Evolutionary conservation across 2,113 vertebrate species (phyloP).

Genomic region (Scatophagus argus): DNA sequence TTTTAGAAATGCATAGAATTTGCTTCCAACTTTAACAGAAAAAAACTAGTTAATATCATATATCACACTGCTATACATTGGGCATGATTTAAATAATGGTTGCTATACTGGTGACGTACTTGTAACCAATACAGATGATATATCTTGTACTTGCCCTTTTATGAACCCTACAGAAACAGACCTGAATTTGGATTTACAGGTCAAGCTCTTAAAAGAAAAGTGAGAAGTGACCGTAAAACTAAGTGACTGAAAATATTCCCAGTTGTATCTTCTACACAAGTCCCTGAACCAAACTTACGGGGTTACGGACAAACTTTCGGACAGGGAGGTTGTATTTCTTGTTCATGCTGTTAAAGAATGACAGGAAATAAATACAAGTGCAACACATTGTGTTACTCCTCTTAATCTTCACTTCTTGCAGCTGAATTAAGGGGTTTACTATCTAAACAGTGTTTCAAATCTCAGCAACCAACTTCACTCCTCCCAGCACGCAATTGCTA

Average conservation of each 20-base stretch:
- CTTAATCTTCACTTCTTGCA: neutral
- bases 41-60: neutral
- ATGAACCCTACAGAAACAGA: neutral
- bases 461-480: neutral
- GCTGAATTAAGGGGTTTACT: neutral
- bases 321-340: neutral
- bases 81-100: neutral
- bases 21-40: neutral
- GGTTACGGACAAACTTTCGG: neutral
- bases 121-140: neutral
- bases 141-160: neutral
- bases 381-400: neutral
- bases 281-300: neutral
- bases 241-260: slow-evolving; percentile 8
- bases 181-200: slow-evolving; percentile 3
- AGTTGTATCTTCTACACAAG: neutral
- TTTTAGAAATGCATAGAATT: neutral
- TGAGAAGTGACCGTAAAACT: neutral
- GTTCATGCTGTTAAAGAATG: neutral
- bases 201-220: neutral
- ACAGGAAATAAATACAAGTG: neutral
- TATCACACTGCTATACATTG: neutral
- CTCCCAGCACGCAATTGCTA: neutral
- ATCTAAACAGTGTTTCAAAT: neutral
- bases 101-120: neutral